Evolutionary conservation across 2,113 vertebrate genomes (phyloP).

Genomic region (Glareola pratincola): DNA sequence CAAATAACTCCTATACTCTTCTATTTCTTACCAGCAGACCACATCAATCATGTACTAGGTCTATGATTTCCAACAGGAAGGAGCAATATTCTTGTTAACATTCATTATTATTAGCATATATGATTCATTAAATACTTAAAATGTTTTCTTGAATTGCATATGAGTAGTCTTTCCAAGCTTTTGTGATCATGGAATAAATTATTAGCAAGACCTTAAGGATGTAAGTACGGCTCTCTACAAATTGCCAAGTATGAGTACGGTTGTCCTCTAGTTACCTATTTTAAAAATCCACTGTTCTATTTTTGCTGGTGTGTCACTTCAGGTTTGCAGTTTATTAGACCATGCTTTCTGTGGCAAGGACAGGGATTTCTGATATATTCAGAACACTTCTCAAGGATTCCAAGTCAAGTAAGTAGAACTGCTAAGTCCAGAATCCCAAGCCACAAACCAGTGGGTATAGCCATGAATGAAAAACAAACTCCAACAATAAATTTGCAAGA

Average conservation of each 20-base stretch:
- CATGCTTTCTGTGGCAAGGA: neutral
- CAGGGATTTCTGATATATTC: neutral
- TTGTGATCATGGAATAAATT: neutral
- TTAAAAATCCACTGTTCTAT: neutral
- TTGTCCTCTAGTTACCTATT: neutral
- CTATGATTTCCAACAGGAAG: neutral
- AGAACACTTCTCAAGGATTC: neutral
- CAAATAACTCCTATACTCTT: neutral
- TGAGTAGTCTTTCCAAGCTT: neutral
- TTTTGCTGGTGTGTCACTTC: neutral
- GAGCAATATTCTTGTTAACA: neutral
- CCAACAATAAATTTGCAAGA: neutral
- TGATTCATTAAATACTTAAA: neutral
- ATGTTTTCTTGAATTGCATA: neutral
- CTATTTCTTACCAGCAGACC: neutral
- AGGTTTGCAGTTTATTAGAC: conserved; percentile 17
- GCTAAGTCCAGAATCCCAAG: neutral
- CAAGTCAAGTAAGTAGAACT: neutral
- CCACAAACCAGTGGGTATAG: neutral
- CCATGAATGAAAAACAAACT: neutral
- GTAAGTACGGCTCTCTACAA: neutral
- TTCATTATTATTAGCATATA: neutral
- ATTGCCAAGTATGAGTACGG: fast-evolving
- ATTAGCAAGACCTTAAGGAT: neutral
- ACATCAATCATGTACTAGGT: neutral